Base-by-base conservation (phyloP, 2,113 vertebrate species). In the Myanophis thanlyinensis region DNA sequence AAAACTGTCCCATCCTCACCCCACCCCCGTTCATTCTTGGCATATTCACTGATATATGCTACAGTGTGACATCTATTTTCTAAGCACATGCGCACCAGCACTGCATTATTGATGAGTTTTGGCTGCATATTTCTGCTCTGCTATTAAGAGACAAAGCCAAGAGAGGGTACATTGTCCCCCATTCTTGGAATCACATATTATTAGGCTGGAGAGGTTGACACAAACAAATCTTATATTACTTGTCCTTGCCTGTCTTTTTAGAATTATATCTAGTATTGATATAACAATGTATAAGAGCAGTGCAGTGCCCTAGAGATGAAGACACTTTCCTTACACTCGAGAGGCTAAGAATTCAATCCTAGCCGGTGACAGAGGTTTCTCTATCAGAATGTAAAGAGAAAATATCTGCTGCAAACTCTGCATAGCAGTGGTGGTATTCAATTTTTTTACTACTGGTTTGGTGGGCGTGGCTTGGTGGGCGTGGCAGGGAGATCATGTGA, bases 1-100 rank as follows among this genome's bases (percentile, higher is more conserved):
- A 93, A 85, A 95, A 95, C 46, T 89, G 90, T 12, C 5, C 2
- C 0, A 90, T 93, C 95, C 95, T 67, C n/a, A n/a, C n/a, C 5
- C 18, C 18, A 3, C 92, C 92, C 96, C 96, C 93, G 23, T 95
- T 90, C 92, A 56, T 95, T 90, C 67, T 93, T 91, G 95, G 46
- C 15, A 89, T 85, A 92, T 93, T 94, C 85, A 91, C 67, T 95
- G 49, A 54, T 48, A 85, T 67, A 96, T 95, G 48, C 91, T 88
- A 88, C 73, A n/a, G 27, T 40, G 47, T 2, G 12, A 56, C 2
- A 87, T 92, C 8, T 7, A n/a, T 93, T 94, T 91, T 54, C 40
- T 13, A 91, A 94, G 1, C 44, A 0, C 40, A 12, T 89, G 35
- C 20, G 0, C 92, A 67, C 22, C 53, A 90, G 0, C 1, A 25